Evolutionary conservation across 1,140 invertebrate genomes (phyloP).

Genomic region (Schlechtendalia chinensis): DNA sequence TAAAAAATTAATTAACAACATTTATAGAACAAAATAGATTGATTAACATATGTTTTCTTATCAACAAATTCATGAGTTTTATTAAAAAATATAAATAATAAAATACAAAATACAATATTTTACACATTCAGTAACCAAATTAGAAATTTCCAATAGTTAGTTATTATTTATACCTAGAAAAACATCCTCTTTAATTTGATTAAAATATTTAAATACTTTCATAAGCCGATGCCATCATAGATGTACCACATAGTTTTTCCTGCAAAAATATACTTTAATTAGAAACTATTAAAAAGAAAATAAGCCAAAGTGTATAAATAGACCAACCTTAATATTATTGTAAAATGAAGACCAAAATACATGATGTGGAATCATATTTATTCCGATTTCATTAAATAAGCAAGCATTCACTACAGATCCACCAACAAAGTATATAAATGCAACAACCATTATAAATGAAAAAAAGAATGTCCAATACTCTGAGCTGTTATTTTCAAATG

Average conservation of each 20-base stretch:
- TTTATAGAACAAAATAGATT: not conserved
- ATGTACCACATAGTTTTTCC: conserved; percentile 27
- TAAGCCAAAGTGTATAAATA: not conserved
- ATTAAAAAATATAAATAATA: not conserved
- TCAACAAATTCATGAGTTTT: too few species aligned
- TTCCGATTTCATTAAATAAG: conserved; percentile 24
- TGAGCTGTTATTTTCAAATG: not conserved
- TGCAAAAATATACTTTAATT: conserved; percentile 12
- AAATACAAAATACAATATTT: not conserved
- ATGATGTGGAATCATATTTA: conserved; percentile 35
- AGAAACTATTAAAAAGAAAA: not conserved
- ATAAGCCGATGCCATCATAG: conserved; percentile 38
- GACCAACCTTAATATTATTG: conserved; percentile 22
- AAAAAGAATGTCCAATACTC: conserved; percentile 26
- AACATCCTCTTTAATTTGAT: not conserved
- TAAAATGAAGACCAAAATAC: conserved; percentile 29
- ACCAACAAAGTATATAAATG: conserved; percentile 52
- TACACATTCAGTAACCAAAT: not conserved
- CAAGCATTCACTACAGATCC: conserved; percentile 45
- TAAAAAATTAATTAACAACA: not conserved
- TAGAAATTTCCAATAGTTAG: too few species aligned
- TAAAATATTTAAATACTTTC: conserved; percentile 26
- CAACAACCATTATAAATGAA: conserved; percentile 32
- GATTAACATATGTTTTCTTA: not conserved
- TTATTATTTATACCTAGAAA: not conserved